phyloP scores from a whole-genome alignment of 2,888 invertebrate species.

The Molanna angustata region DNA sequence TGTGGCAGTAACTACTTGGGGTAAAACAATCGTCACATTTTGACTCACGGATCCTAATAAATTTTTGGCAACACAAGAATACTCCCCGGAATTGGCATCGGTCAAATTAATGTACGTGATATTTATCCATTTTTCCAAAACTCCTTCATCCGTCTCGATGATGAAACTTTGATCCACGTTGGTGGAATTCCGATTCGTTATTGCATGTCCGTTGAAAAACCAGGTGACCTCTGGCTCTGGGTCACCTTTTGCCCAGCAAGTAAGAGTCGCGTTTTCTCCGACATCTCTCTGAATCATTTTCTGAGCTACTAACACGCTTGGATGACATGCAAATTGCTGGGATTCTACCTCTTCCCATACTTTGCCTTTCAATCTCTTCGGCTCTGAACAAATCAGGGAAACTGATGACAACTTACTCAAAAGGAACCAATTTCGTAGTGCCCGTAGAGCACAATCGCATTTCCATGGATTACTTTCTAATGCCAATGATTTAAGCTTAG shows the following conservation, averaged over 20 bases:
- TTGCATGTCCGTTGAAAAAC: conserved; percentile 67
- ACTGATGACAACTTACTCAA: conserved; percentile 74
- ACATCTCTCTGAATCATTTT: conserved; percentile 69
- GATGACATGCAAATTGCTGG: conserved; percentile 79
- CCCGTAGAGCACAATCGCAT: conserved; percentile 83
- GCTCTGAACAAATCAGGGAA: conserved; percentile 72
- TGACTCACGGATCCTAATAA: conserved; percentile 48
- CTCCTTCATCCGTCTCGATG: conserved; percentile 39
- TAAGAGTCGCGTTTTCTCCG: conserved; percentile 77
- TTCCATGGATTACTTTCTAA: conserved; percentile 87
- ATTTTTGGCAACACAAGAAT: conserved; percentile 59
- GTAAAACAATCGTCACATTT: conserved; percentile 60
- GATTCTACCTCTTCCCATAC: conserved; percentile 76
- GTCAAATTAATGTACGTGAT: conserved; percentile 57
- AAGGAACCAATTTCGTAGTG: conserved; percentile 81
- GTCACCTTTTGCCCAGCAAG: conserved; percentile 78
- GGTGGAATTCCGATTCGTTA: conserved; percentile 39
- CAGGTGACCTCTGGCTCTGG: conserved; percentile 81
- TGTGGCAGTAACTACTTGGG: conserved; percentile 68
- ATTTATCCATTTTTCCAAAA: conserved; percentile 58
- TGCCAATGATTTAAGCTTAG: conserved; percentile 73
- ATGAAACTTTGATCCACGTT: conserved; percentile 22
- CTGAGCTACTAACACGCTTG: conserved; percentile 65
- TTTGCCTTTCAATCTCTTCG: conserved; percentile 64
- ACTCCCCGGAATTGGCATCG: conserved; percentile 50